phyloP scores from a whole-genome alignment of 1,140 invertebrate genomes.

The Akabosia matsudoensis region DNA sequence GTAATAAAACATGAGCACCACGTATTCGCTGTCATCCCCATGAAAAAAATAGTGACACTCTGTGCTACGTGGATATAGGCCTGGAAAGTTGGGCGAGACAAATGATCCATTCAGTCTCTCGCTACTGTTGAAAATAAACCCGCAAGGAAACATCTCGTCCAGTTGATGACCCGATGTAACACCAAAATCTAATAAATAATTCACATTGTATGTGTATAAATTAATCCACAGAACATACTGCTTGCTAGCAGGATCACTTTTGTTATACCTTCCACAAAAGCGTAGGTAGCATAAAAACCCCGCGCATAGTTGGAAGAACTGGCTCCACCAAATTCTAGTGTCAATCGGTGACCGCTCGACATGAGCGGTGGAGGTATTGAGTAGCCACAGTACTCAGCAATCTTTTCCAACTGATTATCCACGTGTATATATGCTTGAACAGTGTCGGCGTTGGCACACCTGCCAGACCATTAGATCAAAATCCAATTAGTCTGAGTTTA shows the following conservation, averaged over 20 bases:
- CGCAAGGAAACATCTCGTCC: constrained; percentile 66
- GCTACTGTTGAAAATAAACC: constrained; percentile 68
- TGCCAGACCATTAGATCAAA: constrained; percentile 59
- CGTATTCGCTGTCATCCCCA: constrained; percentile 72
- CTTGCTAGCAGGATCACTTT: too few relatives aligned
- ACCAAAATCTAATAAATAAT: constrained; percentile 56
- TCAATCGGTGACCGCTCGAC: constrained; percentile 79
- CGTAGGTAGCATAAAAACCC: constrained; percentile 82
- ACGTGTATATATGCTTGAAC: constrained; percentile 73
- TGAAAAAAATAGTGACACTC: constrained; percentile 94
- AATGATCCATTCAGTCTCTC: constrained; percentile 75
- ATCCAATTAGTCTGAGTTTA: too few relatives aligned
- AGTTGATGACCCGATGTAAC: constrained; percentile 72
- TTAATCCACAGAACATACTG: neutral
- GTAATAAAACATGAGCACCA: constrained; percentile 79
- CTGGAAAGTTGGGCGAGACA: constrained; percentile 87
- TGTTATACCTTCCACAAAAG: constrained; percentile 79
- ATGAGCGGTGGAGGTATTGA: constrained; percentile 76
- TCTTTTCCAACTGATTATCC: constrained; percentile 72
- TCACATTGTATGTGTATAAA: constrained; percentile 21
- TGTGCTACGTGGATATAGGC: constrained; percentile 83
- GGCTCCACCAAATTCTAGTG: constrained; percentile 74
- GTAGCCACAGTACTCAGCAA: constrained; percentile 77
- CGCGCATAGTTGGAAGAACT: constrained; percentile 66
- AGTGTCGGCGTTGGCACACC: constrained; percentile 72